Evolutionary conservation across 1,140 invertebrate species (phyloP).

Genomic region (Trachymyrmex septentrionalis): DNA sequence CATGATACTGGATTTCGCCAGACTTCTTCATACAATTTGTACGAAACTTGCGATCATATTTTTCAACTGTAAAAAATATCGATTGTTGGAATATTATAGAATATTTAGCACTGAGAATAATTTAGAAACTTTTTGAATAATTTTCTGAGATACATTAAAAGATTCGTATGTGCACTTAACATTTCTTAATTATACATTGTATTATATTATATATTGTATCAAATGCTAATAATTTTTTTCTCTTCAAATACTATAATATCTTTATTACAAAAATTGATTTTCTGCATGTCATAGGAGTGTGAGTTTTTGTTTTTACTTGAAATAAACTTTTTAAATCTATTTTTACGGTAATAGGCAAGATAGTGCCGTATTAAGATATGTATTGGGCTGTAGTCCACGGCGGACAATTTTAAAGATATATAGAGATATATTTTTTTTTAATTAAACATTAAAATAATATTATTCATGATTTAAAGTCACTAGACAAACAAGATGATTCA

Average conservation of each 20-base stretch:
- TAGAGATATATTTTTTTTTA: no score
- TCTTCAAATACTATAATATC: not conserved
- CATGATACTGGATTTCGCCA: constrained; percentile 48
- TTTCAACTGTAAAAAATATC: constrained; percentile 3
- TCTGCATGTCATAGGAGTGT: not conserved
- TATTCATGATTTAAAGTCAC: no score
- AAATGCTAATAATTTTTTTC: not conserved
- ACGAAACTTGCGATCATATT: constrained; percentile 43
- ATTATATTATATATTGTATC: not conserved
- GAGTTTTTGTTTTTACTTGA: not conserved
- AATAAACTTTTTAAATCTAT: not conserved
- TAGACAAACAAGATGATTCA: no score
- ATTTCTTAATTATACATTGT: not conserved
- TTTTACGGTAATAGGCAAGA: not conserved
- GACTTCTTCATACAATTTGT: constrained; percentile 63
- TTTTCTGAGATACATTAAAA: not conserved
- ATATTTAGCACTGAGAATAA: not conserved
- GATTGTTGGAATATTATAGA: not conserved
- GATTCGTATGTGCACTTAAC: not conserved
- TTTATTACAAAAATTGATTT: not conserved
- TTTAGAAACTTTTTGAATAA: not conserved
- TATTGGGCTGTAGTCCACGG: no score
- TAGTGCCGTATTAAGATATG: no score
- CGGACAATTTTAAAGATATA: no score
- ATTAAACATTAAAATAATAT: no score